Percentiles rank a stretch among this genome's conserved stretches.
Evolutionary conservation across 1,140 invertebrate genomes (phyloP).

Genomic region (Diachasmimorpha longicaudata): DNA sequence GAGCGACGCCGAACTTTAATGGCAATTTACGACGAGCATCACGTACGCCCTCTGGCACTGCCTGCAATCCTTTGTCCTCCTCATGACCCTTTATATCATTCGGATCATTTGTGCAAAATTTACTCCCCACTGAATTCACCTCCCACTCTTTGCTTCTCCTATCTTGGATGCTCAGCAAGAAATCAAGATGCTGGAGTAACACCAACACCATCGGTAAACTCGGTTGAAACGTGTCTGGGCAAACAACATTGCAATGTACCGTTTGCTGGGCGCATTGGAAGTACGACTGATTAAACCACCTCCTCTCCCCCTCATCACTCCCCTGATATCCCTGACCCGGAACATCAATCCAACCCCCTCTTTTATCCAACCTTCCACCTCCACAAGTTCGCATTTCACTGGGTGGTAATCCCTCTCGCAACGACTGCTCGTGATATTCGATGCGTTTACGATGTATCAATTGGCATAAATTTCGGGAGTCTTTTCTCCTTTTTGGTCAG

Average conservation of each 20-base stretch:
- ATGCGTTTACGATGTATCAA: too few relatives aligned
- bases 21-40: slow-evolving; percentile 13
- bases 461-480: too few relatives aligned
- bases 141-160: not conserved
- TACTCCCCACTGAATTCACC: not conserved
- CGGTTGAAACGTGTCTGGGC: not conserved
- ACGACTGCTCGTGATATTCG: too few relatives aligned
- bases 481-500: too few relatives aligned
- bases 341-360: slow-evolving; percentile 1
- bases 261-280: not conserved
- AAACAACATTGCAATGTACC: slow-evolving; percentile 11
- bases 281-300: slow-evolving; percentile 16
- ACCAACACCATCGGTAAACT: not conserved
- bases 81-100: not conserved
- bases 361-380: not conserved
- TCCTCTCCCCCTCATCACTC: too few relatives aligned
- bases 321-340: not conserved
- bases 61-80: not conserved
- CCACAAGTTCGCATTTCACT: not conserved
- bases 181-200: not conserved
- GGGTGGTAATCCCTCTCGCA: too few relatives aligned
- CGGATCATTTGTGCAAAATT: not conserved
- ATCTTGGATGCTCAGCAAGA: too few relatives aligned
- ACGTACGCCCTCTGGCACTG: not conserved
- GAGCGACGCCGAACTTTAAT: slow-evolving; percentile 18